Conservation (phyloP, 2,113 vertebrate species). For the Polypterus bichir region DNA sequence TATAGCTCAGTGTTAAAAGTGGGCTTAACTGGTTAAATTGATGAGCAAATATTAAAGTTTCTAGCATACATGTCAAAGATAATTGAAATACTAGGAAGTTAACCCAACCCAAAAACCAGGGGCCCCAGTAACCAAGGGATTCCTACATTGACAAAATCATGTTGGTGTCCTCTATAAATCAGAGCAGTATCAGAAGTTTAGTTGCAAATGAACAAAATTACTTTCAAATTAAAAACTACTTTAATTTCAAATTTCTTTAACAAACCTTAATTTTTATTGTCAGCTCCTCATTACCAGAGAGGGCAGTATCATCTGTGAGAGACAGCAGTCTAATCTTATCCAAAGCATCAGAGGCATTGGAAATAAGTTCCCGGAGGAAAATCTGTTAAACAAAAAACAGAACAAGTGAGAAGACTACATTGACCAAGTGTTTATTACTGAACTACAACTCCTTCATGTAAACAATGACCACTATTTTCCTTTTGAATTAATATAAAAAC, state of each 20-base stretch:
- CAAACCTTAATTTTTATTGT: constrained; percentile 85
- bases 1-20: too few relatives aligned
- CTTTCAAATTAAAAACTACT: background rate
- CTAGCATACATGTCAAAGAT: too few relatives aligned
- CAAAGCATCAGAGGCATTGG: constrained; percentile 83
- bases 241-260: background rate
- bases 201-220: background rate
- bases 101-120: too few relatives aligned
- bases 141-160: too few relatives aligned
- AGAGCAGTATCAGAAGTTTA: too few relatives aligned
- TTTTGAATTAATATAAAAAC: background rate
- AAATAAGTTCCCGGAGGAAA: constrained; percentile 86
- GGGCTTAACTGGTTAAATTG: too few relatives aligned
- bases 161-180: too few relatives aligned
- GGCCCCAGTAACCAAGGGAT: too few relatives aligned
- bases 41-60: too few relatives aligned
- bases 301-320: constrained; percentile 68
- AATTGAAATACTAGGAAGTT: too few relatives aligned
- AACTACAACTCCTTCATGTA: background rate
- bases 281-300: constrained; percentile 74
- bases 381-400: constrained; percentile 44
- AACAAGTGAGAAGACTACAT: constrained; percentile 5
- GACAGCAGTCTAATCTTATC: constrained; percentile 85
- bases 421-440: too few relatives aligned
- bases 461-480: background rate